Conservation (phyloP, 1,140 invertebrate genomes). For the Lepidurus apus region DNA sequence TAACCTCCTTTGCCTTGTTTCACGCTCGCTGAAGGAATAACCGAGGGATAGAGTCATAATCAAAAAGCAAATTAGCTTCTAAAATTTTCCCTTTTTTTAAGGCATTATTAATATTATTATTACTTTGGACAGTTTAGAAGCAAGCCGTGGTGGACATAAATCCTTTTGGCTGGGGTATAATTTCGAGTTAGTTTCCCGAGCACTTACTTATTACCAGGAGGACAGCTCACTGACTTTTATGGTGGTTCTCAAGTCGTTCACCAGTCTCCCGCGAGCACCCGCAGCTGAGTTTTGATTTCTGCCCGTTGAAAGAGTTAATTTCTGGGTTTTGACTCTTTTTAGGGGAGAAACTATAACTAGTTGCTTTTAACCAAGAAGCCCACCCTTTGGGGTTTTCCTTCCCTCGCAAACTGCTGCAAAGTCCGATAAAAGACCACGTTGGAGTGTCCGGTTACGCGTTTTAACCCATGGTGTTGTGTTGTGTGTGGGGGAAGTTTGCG, state of each 20-base stretch:
- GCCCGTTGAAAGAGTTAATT: neutral
- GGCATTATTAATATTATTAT: no score
- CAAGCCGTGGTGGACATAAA: neutral
- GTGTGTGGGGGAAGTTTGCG: neutral
- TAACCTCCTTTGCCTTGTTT: no score
- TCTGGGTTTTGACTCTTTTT: neutral
- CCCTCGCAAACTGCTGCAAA: constrained; percentile 5
- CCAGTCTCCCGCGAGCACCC: no score
- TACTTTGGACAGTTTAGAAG: neutral
- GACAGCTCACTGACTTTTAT: neutral
- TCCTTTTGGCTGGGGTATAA: neutral
- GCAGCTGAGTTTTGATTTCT: no score
- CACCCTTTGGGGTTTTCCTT: neutral
- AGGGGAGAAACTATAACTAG: no score
- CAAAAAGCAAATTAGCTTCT: no score
- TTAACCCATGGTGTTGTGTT: neutral
- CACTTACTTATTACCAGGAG: neutral
- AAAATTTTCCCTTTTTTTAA: no score
- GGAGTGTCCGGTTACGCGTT: neutral
- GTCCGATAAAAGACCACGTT: neutral
- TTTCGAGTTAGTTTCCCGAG: neutral
- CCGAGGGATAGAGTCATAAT: no score
- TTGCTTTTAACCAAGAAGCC: no score
- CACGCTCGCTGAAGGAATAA: no score
- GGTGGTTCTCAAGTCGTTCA: neutral